Evolutionary conservation across 2,113 vertebrate genomes (phyloP).

Genomic region (Gobiocypris rarus): DNA sequence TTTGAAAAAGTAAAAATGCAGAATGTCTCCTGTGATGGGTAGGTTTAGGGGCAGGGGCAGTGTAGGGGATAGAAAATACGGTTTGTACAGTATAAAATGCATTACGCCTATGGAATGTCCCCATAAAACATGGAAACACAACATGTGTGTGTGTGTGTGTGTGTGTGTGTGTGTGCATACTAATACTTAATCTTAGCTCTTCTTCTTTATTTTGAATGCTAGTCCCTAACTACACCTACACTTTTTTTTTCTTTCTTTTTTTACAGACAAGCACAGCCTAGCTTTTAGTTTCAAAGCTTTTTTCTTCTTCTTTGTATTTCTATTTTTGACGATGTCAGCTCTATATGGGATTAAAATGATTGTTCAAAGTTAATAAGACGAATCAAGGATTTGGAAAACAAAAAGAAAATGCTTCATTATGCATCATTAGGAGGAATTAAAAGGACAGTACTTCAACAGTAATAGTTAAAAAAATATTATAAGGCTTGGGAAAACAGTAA

Average conservation of each 20-base stretch:
- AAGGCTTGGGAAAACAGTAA: background rate
- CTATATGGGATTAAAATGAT: background rate
- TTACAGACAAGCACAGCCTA: background rate
- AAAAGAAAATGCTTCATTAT: background rate
- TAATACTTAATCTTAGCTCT: background rate
- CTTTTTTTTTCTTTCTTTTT: background rate
- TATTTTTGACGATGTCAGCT: background rate
- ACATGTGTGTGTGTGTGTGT: too few species aligned
- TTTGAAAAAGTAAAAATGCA: too few species aligned
- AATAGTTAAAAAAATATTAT: background rate
- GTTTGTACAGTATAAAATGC: too few species aligned
- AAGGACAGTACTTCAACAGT: background rate
- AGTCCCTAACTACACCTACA: background rate
- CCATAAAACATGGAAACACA: too few species aligned
- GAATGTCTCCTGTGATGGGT: too few species aligned
- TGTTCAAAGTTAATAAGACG: background rate
- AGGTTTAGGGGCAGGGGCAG: too few species aligned
- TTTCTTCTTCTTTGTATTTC: background rate
- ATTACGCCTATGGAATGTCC: too few species aligned
- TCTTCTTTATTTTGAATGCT: background rate
- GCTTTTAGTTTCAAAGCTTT: conserved; percentile 2
- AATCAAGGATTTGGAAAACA: background rate
- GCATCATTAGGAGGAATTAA: background rate
- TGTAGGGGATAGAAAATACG: too few species aligned
- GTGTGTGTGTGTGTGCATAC: too few species aligned